These are phyloP conservation scores for Drosophila prosaltans DNA, from an alignment of 1,140 invertebrate genomes.

Conservation along the genomic window DNA sequence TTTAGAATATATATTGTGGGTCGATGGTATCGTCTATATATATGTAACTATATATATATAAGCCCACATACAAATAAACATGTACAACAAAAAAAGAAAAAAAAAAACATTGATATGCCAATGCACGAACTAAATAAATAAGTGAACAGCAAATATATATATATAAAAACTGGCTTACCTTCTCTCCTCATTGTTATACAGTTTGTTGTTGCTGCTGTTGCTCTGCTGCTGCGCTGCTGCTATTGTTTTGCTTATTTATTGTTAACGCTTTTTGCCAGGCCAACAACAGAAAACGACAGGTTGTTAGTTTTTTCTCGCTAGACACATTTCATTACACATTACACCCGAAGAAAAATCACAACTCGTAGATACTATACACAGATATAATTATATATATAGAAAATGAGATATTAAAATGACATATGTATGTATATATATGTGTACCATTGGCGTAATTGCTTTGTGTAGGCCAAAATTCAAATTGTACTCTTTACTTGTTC, in stretches of 20 bases:
- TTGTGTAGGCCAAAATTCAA: slow-evolving; percentile 42
- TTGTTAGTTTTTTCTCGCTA: slow-evolving; percentile 67
- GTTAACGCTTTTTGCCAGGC: slow-evolving; percentile 76
- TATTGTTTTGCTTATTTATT: slow-evolving; percentile 79
- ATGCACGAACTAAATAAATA: slow-evolving; percentile 51
- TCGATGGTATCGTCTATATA: neutral
- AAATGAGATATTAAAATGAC: slow-evolving; percentile 40
- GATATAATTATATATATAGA: slow-evolving; percentile 27
- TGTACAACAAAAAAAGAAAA: slow-evolving; percentile 1
- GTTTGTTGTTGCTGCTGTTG: slow-evolving; percentile 43
- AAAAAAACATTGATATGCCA: slow-evolving; percentile 37
- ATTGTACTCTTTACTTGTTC: slow-evolving; percentile 47
- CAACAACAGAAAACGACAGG: slow-evolving; percentile 58
- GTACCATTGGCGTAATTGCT: neutral
- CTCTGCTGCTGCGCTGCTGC: slow-evolving; percentile 27
- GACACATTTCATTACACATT: slow-evolving; percentile 76
- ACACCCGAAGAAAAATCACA: slow-evolving; percentile 36
- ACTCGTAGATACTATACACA: slow-evolving; percentile 7
- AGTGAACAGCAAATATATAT: slow-evolving; percentile 29
- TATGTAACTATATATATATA: slow-evolving; percentile 7
- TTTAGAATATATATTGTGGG: slow-evolving; percentile 26
- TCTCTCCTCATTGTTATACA: slow-evolving; percentile 80
- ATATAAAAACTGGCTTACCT: slow-evolving; percentile 74
- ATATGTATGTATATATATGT: slow-evolving; percentile 14
- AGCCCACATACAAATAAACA: slow-evolving; percentile 22